phyloP scores from a whole-genome alignment of 2,888 invertebrate genomes.

The Tetramorium bicarinatum region DNA sequence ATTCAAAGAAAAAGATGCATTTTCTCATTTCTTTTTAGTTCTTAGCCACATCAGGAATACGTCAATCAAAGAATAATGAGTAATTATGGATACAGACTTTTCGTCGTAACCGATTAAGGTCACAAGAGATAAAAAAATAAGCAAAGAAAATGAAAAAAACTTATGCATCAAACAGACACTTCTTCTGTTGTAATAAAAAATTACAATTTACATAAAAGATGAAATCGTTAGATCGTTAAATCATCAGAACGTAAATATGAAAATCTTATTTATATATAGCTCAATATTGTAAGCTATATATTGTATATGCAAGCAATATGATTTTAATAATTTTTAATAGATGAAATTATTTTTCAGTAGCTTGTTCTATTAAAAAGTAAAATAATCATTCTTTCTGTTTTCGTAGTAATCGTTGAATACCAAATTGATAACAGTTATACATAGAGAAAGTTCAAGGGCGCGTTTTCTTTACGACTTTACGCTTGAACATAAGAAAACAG shows the following conservation, averaged over 20 bases:
- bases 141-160: background rate
- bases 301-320: background rate
- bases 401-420: background rate
- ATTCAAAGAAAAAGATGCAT: conserved; percentile 11
- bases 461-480: background rate
- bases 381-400: background rate
- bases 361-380: background rate
- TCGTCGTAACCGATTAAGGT: conserved; percentile 9
- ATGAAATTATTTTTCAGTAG: background rate
- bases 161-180: background rate
- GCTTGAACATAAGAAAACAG: conserved; percentile 3
- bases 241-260: background rate
- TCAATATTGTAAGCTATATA: background rate
- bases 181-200: background rate
- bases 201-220: background rate
- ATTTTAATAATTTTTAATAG: background rate
- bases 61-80: conserved; percentile 17
- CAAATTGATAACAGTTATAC: background rate
- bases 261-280: background rate
- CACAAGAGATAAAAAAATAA: conserved; percentile 6
- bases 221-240: no score
- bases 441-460: conserved; percentile 23
- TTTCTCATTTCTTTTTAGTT: background rate
- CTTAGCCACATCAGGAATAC: background rate
- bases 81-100: conserved; percentile 2